Evolutionary conservation across 2,113 vertebrate species (phyloP).

Genomic region (Trichomycterus rosablanca): DNA sequence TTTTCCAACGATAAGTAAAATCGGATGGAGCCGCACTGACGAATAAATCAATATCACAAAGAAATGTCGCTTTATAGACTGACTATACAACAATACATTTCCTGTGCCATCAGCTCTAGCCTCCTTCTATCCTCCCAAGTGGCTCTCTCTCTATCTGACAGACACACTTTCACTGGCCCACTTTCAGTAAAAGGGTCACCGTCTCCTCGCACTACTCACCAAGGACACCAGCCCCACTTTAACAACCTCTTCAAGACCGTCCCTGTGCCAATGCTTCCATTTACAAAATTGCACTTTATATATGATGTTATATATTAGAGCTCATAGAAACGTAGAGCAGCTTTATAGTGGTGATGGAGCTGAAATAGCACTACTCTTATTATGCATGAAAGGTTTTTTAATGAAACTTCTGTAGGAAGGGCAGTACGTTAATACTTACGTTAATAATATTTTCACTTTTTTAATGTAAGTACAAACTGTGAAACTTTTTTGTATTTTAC

Average conservation of each 20-base stretch:
- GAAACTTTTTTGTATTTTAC: too few relatives aligned
- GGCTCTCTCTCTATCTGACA: constrained; percentile 8
- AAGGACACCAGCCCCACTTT: constrained; percentile 53
- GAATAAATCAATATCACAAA: constrained; percentile 1
- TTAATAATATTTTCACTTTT: too few relatives aligned
- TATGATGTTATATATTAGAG: constrained; percentile 44
- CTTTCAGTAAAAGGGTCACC: constrained; percentile 29
- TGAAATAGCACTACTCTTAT: constrained; percentile 25
- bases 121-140: constrained; percentile 5
- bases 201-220: constrained; percentile 53
- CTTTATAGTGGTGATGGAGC: constrained; percentile 23
- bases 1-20: constrained; percentile 3
- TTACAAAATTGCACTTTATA: constrained; percentile 60
- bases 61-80: constrained; percentile 17
- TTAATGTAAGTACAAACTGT: too few relatives aligned
- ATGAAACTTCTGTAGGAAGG: too few relatives aligned
- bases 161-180: constrained; percentile 21
- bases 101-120: constrained; percentile 18
- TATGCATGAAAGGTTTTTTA: too few relatives aligned
- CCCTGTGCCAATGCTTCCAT: constrained; percentile 61
- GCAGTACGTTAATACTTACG: too few relatives aligned
- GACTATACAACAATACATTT: not conserved
- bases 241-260: constrained; percentile 24
- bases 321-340: constrained; percentile 14
- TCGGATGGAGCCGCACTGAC: constrained; percentile 1